Conservation (phyloP, 2,888 invertebrate species). For the Carterocephalus palaemon region DNA sequence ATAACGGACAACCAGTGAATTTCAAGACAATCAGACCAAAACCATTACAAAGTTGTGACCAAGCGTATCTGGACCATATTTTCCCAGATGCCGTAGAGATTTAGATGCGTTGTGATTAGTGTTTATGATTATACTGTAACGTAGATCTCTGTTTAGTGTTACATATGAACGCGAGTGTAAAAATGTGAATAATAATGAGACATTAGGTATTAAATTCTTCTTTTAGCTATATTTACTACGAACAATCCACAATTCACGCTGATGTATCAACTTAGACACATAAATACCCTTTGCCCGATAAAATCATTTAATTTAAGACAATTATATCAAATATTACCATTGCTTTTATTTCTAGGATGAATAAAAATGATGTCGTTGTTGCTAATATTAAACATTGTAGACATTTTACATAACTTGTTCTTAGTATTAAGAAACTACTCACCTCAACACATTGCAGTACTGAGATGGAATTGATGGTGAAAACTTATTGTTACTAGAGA, state of each 20-base stretch:
- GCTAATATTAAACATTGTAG: too few species aligned
- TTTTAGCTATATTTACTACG: constrained; percentile 20
- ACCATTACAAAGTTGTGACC: constrained; percentile 78
- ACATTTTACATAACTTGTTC: too few species aligned
- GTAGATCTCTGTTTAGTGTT: constrained; percentile 39
- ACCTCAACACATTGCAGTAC: too few species aligned
- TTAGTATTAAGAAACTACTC: too few species aligned
- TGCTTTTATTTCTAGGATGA: too few species aligned
- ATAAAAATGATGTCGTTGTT: too few species aligned
- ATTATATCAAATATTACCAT: too few species aligned
- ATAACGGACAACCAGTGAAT: constrained; percentile 39
- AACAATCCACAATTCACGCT: constrained; percentile 5
- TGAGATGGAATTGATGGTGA: too few species aligned
- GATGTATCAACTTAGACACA: too few species aligned
- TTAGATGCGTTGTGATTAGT: constrained; percentile 37
- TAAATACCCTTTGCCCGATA: neutral
- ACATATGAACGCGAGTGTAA: constrained; percentile 30
- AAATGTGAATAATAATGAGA: constrained; percentile 18
- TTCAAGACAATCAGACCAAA: constrained; percentile 72
- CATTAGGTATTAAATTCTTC: constrained; percentile 12
- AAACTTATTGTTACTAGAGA: too few species aligned
- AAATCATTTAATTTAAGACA: too few species aligned
- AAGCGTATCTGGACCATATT: constrained; percentile 80
- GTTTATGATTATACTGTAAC: constrained; percentile 33
- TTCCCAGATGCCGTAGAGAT: constrained; percentile 78